Base-by-base conservation (phyloP, 2,888 invertebrate genomes). In the Harpalus rubripes region DNA sequence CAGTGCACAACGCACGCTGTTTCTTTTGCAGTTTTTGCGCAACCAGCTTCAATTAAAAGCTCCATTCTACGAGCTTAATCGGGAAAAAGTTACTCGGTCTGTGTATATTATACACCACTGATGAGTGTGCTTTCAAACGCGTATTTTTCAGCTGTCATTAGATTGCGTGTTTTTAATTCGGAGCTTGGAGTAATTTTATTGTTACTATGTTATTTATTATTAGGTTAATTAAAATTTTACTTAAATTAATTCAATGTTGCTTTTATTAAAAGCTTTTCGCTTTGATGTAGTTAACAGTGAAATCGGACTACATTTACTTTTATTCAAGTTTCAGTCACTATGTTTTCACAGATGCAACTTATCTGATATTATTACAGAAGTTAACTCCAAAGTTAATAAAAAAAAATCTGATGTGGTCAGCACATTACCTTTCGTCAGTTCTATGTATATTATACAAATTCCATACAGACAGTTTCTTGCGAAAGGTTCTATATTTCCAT, bases 21-120 rank as follows among this genome's bases (percentile, higher is more conserved):
- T 68, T 68, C 68, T 68, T 68, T 68, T 68, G 68, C 32, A 68
- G 32, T 68, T 68, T 68, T 68, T 68, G 68, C 68, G 68, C 32
- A 39, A 68, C 63, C 63, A 63, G 12, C 68, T 68, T 39, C 68
- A 68, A 68, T 68, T 68, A 68, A 68, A 63, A 68, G 68, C 39
- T 68, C 68, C 63, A 22, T 63, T 63, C 63, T 63, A 68, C 68
- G 68, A 32, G 68, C 68, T 68, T 68, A 68, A 68, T 68, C 68
- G 68, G 39, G 39, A 68, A 68, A 68, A 68, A 63, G 63, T 63
- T 63, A 18, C 18, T 22, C 26, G 63, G 22, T 18, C 10, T 18
- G 22, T 63, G 12, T 63, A 63, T 22, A 59, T 59, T 59, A 59
- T 59, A 59, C 63, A 22, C 63, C 63, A 63, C 63, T 63, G 63